Base-by-base conservation (phyloP, 64 coral and sea anemone species). In the Acropora tenuis region DNA sequence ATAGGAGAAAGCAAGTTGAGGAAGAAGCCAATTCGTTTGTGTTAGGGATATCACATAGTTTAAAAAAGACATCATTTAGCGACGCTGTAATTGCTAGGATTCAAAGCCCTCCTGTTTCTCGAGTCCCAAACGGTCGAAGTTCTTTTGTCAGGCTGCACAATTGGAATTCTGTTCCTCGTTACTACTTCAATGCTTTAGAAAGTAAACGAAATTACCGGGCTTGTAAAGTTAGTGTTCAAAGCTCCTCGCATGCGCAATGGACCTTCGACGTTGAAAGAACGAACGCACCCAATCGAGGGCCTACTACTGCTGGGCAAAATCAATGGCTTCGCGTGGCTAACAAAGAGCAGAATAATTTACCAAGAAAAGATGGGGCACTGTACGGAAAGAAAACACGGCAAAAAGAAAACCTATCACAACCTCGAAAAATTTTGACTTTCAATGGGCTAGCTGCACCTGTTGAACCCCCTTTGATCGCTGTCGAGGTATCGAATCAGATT, bases 401-500 rank as follows among this genome's bases (percentile, higher is more conserved):
- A 55, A 55, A 55, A 55, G 52, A 9, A 55, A 9, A 5, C 4
- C 4, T 55, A 9, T 9, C 4, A 9, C 4, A 55, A 55, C 52
- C 4, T 5, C 52, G 79, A 82, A 60, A 82, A 65, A 61, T 63
- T 41, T 30, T 60, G 41, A 82, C 79, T 4, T 65, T 82, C 16
- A 82, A 82, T 82, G 79, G 79, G 63, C 55, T 82, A 30, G 30
- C 30, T 30, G 30, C 30, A 1, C 79, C 79, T 43, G 59, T 82
- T 10, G 79, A 82, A 9, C 79, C 79, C 57, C 79, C 79, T 44
- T 42, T 82, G 53, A 82, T 82, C 15, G 43, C 79, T 11, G 41
- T 82, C 45, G 79, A 65, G 40, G 42, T 82, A 42, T 82, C 79
- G 4, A 82, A 82, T 57, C 79, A 82, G 57, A 82, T 60, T 43